Evolutionary conservation across 2,797 vertebrate species (phyloP), one percentile per base, ranked within the genome.

Genomic region (Mareca strepera): DNA sequence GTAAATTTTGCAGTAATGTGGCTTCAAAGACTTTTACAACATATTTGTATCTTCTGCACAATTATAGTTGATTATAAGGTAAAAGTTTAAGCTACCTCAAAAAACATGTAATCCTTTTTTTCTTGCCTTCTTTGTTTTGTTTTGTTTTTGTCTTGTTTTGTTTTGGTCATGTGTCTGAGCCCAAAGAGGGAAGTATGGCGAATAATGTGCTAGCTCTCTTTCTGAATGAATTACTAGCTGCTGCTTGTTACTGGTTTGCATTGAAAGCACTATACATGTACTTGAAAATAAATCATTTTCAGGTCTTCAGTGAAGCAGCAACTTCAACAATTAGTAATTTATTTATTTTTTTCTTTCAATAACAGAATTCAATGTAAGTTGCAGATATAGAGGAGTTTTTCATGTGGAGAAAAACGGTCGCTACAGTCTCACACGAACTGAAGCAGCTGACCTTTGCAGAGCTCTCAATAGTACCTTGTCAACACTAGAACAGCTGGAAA

Each of bases 321-420:
- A 23, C 11, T 59, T 4, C 41, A 44, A 50, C 6, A 53, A 23
- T 59, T 82, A 77, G 37, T 87, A 79, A 93, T 66, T 83, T 56
- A 63, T 69, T 81, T 82, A 43, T 46, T 53, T 14, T 70, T 60
- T 53, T 29, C 55, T 91, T 93, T 70, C 29, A 69, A 23, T 33
- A 55, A 69, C 67, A 98, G 98, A 97, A 88, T 87, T 98, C 97
- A 98, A 97, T 68, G 91, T 98, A 83, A 92, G 92, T 85, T 99
- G 99, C 98, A 98, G 98, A 83, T 94, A 81, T 48, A 96, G 58
- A 9, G 98, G 99, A 9, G 98, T 99, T 35, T 99, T 98, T 97
- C 98, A 98, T 4, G 97, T 98, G 73, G 98, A 99, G 94, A 99
- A 98, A 80, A 93, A 68, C 2, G 15, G 44, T 3, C 98, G 99